A percentile compares a stretch with the other conserved stretches of the same genome.
These are phyloP conservation scores for Itoplectis maculator DNA, from an alignment of 2,888 invertebrate genomes.

Conservation along the genomic window DNA sequence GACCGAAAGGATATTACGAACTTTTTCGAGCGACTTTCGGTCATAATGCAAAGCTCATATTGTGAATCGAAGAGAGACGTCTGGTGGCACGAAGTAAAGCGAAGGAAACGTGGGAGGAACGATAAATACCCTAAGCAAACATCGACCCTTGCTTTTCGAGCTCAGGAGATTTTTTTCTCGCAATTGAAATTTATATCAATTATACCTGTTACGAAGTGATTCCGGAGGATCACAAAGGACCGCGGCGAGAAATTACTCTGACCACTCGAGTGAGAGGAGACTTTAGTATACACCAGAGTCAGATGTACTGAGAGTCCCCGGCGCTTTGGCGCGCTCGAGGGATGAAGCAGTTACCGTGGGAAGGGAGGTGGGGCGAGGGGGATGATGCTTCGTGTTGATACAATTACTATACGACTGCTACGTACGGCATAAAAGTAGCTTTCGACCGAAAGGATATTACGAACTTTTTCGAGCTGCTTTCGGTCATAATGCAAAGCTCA, in stretches of 20 bases:
- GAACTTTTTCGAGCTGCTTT: constrained; percentile 1
- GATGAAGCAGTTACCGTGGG: constrained; percentile 47
- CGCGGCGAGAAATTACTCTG: constrained; percentile 15
- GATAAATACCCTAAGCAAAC: background rate
- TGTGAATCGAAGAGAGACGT: background rate
- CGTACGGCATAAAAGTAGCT: constrained; percentile 5
- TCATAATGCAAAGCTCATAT: background rate
- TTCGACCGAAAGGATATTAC: background rate
- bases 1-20: constrained; percentile 6
- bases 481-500: background rate
- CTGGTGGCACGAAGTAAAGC: background rate
- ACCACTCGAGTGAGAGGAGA: background rate
- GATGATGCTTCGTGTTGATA: constrained; percentile 33
- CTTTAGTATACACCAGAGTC: constrained; percentile 18
- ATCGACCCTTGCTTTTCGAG: background rate
- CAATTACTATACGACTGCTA: constrained; percentile 31
- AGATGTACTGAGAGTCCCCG: constrained; percentile 12
- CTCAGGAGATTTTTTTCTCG: background rate
- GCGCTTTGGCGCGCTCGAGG: background rate
- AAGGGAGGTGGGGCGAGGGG: too few species aligned
- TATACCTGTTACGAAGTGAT: constrained; percentile 5
- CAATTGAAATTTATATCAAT: constrained; percentile 35
- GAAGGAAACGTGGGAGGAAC: background rate
- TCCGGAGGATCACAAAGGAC: constrained; percentile 27
- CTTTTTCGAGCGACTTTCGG: background rate